These are phyloP conservation scores for Trichonephila clavipes DNA, from an alignment of 1,140 invertebrate species.

Conservation along the genomic window DNA sequence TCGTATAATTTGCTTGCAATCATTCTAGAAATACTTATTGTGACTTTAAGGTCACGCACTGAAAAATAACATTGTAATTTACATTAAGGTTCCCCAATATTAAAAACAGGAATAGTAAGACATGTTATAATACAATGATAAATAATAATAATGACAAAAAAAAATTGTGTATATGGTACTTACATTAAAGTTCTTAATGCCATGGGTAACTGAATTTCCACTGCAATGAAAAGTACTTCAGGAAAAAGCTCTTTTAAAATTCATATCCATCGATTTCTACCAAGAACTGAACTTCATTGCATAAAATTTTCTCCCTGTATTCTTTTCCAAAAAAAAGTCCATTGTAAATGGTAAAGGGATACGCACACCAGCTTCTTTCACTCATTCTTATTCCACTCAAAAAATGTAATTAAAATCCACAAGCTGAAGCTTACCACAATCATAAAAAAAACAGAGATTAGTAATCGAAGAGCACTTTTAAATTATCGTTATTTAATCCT, in stretches of 20 bases:
- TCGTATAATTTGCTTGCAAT: no score
- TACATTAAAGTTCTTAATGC: not conserved
- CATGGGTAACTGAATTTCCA: not conserved
- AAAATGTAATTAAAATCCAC: not conserved
- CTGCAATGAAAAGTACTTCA: conserved; percentile 5
- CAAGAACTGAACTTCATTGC: not conserved
- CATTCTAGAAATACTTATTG: no score
- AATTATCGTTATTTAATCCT: not conserved
- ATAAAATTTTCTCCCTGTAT: not conserved
- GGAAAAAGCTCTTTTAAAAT: conserved; percentile 7
- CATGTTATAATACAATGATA: not conserved
- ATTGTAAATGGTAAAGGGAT: not conserved
- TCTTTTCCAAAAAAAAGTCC: conserved; percentile 4
- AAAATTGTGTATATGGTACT: not conserved
- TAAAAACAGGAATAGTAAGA: not conserved
- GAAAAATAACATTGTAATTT: no score
- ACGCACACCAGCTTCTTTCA: not conserved
- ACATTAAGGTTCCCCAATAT: no score
- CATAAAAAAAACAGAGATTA: not conserved
- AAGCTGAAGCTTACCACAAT: not conserved
- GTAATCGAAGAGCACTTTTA: not conserved
- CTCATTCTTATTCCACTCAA: not conserved
- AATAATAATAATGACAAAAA: not conserved
- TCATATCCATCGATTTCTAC: not conserved
- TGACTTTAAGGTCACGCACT: no score